Evolutionary conservation across 2,113 vertebrate genomes (phyloP).

Genomic region (Setophaga coronata): DNA sequence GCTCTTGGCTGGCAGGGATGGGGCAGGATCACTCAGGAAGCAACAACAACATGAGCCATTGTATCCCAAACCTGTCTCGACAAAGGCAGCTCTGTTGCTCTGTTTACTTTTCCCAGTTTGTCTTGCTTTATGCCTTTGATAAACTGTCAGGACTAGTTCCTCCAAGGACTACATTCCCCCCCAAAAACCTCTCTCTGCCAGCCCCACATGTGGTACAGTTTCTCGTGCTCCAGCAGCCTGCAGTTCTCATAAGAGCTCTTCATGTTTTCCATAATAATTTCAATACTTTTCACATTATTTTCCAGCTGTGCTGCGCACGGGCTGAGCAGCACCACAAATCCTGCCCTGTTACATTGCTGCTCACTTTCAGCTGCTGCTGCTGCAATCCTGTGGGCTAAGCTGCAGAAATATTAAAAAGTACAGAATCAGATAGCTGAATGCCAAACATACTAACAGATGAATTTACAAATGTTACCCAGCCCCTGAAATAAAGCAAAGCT

Average conservation of each 20-base stretch:
- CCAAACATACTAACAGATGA: neutral
- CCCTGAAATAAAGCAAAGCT: neutral
- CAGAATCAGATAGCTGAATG: neutral
- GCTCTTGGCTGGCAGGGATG: neutral
- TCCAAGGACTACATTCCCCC: neutral
- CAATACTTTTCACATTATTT: neutral
- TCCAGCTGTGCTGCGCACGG: neutral
- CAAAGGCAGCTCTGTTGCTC: neutral
- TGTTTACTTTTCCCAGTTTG: conserved; percentile 10
- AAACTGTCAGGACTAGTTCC: neutral
- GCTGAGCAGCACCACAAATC: neutral
- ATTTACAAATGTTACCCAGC: neutral
- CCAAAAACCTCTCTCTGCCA: neutral
- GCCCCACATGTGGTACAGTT: neutral
- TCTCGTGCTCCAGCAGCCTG: neutral
- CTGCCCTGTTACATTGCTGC: neutral
- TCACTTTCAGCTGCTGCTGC: neutral
- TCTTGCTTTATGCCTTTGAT: neutral
- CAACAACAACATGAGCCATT: neutral
- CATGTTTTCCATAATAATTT: conserved; percentile 22
- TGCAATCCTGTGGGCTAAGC: neutral
- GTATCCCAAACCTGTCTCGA: neutral
- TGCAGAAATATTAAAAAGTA: neutral
- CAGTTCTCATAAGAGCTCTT: neutral
- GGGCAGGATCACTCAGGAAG: neutral